Percentiles rank a stretch among this genome's conserved stretches.
Conservation (phyloP, 2,888 invertebrate genomes). For the Caenorhabditis becei region DNA sequence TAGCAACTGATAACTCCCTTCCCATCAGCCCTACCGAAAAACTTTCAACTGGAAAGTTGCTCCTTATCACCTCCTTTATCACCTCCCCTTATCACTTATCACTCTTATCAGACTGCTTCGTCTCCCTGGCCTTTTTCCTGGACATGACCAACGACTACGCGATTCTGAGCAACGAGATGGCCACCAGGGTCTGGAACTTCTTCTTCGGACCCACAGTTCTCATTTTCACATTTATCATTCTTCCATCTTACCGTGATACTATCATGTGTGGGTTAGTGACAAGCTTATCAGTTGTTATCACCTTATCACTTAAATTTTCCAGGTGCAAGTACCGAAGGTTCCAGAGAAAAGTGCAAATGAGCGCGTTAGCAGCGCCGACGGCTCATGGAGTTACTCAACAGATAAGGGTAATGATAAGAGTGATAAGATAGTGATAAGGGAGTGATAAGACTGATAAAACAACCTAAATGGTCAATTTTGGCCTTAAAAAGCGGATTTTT, state of each 20-base stretch:
- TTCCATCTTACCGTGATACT: constrained; percentile 62
- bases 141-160: constrained; percentile 44
- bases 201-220: constrained; percentile 57
- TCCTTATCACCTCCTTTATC: no score
- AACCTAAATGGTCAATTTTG: background rate
- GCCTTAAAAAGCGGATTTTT: background rate
- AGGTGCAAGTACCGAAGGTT: constrained; percentile 58
- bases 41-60: background rate
- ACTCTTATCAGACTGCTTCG: constrained; percentile 53
- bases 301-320: no score
- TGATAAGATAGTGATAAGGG: no score
- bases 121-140: constrained; percentile 58
- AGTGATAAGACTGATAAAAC: no score
- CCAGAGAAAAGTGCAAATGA: constrained; percentile 42
- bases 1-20: background rate
- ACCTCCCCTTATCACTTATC: no score
- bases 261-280: constrained; percentile 60
- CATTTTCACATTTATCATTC: constrained; percentile 59
- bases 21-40: background rate
- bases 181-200: constrained; percentile 61
- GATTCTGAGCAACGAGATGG: constrained; percentile 60
- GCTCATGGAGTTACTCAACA: constrained; percentile 36
- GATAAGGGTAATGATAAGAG: constrained; percentile 26
- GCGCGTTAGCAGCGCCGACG: constrained; percentile 22
- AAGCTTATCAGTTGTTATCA: constrained; percentile 17